Conservation (phyloP, 2,888 invertebrate species). For the Brachyptera putata region DNA sequence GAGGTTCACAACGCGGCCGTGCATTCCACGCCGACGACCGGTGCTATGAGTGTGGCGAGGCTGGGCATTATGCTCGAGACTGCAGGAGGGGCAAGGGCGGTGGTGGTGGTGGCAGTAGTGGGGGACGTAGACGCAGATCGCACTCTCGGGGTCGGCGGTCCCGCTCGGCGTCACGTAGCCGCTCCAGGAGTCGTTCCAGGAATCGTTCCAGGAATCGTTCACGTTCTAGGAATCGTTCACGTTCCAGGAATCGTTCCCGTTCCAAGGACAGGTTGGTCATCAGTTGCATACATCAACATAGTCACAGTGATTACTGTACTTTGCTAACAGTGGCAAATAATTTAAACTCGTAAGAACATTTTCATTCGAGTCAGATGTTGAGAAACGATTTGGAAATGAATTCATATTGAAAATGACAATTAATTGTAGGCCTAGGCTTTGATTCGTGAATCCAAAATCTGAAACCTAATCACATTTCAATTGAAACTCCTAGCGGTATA, state of each 20-base stretch:
- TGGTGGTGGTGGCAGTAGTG: constrained; percentile 43
- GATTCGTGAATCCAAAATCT: no score
- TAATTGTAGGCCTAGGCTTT: no score
- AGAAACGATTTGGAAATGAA: no score
- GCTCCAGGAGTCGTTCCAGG: constrained; percentile 36
- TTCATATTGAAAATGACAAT: no score
- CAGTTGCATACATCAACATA: no score
- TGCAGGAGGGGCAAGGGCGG: constrained; percentile 66
- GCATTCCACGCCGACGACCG: constrained; percentile 87
- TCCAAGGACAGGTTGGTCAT: no score
- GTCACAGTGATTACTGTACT: no score
- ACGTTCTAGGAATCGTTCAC: neutral
- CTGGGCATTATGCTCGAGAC: constrained; percentile 90
- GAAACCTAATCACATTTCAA: no score
- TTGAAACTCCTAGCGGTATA: no score
- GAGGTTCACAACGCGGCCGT: constrained; percentile 49
- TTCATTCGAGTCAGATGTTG: no score
- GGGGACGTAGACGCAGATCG: constrained; percentile 20
- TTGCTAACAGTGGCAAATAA: no score
- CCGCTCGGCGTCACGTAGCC: constrained; percentile 43
- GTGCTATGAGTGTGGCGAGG: constrained; percentile 91
- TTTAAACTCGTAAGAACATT: no score
- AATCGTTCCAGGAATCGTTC: constrained; percentile 16
- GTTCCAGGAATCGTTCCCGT: constrained; percentile 20
- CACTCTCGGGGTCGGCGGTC: constrained; percentile 45